Evolutionary conservation across 2,888 invertebrate species (phyloP).

Genomic region (Leucania comma): DNA sequence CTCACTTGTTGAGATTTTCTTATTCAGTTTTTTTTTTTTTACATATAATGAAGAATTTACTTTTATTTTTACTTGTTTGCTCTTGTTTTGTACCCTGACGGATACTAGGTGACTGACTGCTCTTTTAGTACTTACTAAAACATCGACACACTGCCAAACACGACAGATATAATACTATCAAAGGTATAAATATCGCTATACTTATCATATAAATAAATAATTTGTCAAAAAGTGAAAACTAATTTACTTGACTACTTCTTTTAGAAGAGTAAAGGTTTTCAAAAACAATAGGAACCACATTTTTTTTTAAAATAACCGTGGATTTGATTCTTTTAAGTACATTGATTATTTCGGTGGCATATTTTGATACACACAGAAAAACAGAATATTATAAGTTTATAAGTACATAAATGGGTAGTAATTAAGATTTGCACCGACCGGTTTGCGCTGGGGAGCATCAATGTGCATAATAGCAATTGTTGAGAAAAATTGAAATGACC

Average conservation of each 20-base stretch:
- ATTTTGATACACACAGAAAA: slow-evolving; percentile 8
- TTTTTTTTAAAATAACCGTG: not conserved
- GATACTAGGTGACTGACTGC: not conserved
- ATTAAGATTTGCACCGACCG: not conserved
- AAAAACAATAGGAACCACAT: not conserved
- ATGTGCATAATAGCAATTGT: too few relatives aligned
- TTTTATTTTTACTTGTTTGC: not conserved
- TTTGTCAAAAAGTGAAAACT: slow-evolving; percentile 11
- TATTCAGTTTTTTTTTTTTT: not conserved
- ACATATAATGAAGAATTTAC: not conserved
- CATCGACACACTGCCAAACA: not conserved
- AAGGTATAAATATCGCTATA: not conserved
- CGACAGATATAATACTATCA: not conserved
- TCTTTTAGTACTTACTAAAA: not conserved
- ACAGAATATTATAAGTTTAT: not conserved
- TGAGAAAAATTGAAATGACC: too few relatives aligned
- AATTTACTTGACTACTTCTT: slow-evolving; percentile 1
- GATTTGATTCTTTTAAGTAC: not conserved
- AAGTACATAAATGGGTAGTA: not conserved
- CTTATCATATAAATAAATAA: not conserved
- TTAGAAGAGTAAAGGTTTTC: not conserved
- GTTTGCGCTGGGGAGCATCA: too few relatives aligned
- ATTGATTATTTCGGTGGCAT: not conserved
- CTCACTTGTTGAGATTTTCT: too few relatives aligned
- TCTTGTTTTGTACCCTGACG: not conserved